phyloP scores from a whole-genome alignment of 2,797 vertebrate species.

The Hipposideros larvatus region DNA sequence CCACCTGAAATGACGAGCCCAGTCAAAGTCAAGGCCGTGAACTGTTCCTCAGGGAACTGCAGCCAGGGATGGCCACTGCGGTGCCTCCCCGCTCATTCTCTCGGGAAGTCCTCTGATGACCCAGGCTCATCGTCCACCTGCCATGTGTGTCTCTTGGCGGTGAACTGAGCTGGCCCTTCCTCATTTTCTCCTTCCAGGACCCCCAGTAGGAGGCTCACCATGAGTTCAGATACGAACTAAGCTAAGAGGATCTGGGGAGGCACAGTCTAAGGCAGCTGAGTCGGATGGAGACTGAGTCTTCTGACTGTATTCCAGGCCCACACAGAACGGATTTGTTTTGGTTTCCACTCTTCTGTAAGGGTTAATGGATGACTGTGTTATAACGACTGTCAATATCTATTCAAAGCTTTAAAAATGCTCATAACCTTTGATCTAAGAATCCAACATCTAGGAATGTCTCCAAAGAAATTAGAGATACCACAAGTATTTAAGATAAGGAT shows the following conservation, averaged over 20 bases:
- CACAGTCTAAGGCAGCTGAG: no score
- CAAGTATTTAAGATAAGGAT: not conserved
- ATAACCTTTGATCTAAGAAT: not conserved
- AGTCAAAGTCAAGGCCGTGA: not conserved
- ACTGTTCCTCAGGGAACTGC: not conserved
- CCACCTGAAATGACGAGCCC: not conserved
- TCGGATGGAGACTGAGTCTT: not conserved
- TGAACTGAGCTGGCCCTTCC: not conserved
- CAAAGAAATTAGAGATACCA: not conserved
- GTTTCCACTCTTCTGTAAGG: not conserved
- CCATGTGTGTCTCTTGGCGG: not conserved
- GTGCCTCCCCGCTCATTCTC: not conserved
- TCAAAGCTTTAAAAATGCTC: not conserved
- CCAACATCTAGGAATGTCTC: not conserved
- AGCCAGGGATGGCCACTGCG: fast-evolving
- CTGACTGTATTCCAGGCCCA: not conserved
- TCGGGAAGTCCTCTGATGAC: no score
- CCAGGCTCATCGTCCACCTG: no score
- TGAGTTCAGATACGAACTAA: not conserved
- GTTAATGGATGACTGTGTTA: not conserved
- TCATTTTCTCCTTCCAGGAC: not conserved
- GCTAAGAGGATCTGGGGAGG: not conserved
- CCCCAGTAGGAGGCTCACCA: not conserved
- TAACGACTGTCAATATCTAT: not conserved
- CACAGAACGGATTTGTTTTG: not conserved